phyloP scores from a whole-genome alignment of 1,140 invertebrate genomes.

The Panonychus citri region DNA sequence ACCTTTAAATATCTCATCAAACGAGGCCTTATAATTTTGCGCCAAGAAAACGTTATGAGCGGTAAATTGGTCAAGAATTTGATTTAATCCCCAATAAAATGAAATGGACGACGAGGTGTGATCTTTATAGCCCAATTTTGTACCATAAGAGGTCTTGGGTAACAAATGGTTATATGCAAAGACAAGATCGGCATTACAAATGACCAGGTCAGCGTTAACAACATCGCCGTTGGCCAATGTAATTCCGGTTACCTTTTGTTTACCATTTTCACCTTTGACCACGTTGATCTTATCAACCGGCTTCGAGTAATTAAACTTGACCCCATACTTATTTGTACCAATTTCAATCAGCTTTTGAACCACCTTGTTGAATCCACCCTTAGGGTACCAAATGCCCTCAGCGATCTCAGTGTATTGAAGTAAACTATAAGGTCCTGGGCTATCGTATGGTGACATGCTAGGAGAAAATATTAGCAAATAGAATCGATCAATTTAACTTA shows the following conservation, averaged over 20 bases:
- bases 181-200: background rate
- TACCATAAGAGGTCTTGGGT: background rate
- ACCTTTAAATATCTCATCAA: background rate
- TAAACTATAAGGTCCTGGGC: background rate
- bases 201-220: background rate
- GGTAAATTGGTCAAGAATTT: background rate
- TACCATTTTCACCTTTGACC: background rate
- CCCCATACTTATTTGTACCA: background rate
- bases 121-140: background rate
- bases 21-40: background rate
- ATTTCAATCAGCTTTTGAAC: background rate
- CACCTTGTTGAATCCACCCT: background rate
- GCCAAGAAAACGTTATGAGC: background rate
- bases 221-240: background rate
- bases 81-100: background rate
- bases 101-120: slow-evolving; percentile 1
- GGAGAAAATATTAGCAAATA: no score
- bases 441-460: background rate
- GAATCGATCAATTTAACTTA: no score
- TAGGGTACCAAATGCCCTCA: background rate
- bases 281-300: background rate
- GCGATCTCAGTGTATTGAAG: background rate
- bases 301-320: background rate
- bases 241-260: background rate
- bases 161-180: background rate